phyloP scores from a whole-genome alignment of 2,888 invertebrate genomes.

The Pyrgus malvae region DNA sequence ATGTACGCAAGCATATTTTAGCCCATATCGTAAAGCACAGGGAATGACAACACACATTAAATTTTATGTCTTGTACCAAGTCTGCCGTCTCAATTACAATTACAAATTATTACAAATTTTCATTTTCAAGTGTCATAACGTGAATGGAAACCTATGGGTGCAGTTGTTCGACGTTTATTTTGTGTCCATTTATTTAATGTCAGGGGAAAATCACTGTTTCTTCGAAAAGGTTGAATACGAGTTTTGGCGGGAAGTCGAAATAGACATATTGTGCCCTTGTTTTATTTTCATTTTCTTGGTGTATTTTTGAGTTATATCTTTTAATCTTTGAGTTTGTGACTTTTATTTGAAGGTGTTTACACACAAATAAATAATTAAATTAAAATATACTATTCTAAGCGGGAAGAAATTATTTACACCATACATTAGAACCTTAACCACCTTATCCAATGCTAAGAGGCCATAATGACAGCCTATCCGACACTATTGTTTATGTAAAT shows the following conservation, averaged over 20 bases:
- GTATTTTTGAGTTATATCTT: no score
- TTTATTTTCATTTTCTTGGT: no score
- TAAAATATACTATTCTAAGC: no score
- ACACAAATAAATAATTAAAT: no score
- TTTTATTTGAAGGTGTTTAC: no score
- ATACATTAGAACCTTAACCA: not conserved
- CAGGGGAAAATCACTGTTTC: constrained; percentile 33
- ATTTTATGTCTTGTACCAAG: constrained; percentile 65
- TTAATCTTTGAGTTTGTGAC: constrained; percentile 35
- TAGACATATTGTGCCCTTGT: no score
- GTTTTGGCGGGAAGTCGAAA: no score
- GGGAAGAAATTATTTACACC: not conserved
- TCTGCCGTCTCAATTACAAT: constrained; percentile 75
- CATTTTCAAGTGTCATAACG: constrained; percentile 55
- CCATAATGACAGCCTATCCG: constrained; percentile 54
- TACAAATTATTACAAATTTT: constrained; percentile 78
- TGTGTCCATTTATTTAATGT: constrained; percentile 39
- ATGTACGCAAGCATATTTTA: constrained; percentile 68
- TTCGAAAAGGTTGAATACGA: constrained; percentile 41
- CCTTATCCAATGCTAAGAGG: constrained; percentile 40
- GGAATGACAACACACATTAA: constrained; percentile 74
- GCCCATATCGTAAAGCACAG: constrained; percentile 71
- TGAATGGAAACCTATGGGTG: constrained; percentile 48
- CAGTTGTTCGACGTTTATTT: constrained; percentile 50
- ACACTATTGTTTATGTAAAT: constrained; percentile 69